A percentile compares a stretch with the other conserved stretches of the same genome.
Evolutionary conservation across 2,113 vertebrate genomes (phyloP).

Genomic region (Poicephalus gulielmi): DNA sequence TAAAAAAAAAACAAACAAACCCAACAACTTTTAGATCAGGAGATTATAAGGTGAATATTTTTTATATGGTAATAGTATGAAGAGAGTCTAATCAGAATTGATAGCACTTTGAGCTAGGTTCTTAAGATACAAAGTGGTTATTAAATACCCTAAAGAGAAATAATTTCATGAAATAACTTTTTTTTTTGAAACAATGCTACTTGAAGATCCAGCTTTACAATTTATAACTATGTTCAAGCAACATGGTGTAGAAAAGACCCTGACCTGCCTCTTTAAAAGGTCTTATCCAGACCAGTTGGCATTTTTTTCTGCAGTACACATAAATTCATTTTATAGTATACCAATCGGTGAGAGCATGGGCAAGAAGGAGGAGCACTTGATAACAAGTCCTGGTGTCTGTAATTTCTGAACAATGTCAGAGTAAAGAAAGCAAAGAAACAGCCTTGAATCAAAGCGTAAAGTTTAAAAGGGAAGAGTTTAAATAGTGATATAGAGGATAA

Average conservation of each 20-base stretch:
- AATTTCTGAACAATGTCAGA: neutral
- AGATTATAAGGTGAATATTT: neutral
- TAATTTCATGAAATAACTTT: neutral
- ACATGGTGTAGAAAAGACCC: neutral
- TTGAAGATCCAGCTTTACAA: neutral
- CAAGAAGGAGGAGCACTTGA: neutral
- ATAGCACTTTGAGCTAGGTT: neutral
- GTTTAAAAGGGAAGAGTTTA: neutral
- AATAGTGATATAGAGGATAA: neutral
- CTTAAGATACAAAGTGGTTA: neutral
- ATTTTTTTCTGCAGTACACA: neutral
- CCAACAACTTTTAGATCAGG: neutral
- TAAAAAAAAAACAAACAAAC: neutral
- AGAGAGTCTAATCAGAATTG: neutral
- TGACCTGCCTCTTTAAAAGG: neutral
- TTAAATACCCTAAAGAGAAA: neutral
- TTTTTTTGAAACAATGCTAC: neutral
- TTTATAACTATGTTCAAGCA: neutral
- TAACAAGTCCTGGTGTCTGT: neutral
- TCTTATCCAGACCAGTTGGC: neutral
- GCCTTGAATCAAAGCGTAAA: neutral
- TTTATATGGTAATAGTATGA: neutral
- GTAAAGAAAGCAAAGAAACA: neutral
- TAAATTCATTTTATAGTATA: neutral
- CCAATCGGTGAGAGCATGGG: neutral